These are phyloP conservation scores for Geotrupes spiniger DNA, from an alignment of 2,888 invertebrate species.

Conservation along the genomic window DNA sequence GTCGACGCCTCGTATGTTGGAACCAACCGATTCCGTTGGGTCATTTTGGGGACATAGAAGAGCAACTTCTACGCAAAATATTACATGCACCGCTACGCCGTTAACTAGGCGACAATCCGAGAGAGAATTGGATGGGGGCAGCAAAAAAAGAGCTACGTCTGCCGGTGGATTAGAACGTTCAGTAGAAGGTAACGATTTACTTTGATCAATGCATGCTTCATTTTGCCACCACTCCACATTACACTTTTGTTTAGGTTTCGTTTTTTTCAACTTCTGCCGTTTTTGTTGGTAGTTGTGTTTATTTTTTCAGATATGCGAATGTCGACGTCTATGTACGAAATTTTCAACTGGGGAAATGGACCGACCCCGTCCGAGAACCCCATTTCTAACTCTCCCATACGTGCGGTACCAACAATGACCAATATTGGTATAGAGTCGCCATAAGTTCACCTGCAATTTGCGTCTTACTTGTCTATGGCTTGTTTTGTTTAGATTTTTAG, in stretches of 20 bases:
- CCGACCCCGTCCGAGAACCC: conserved; percentile 15
- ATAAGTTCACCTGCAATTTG: conserved; percentile 12
- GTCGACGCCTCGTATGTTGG: conserved; percentile 83
- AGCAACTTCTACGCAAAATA: conserved; percentile 87
- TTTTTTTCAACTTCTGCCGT: conserved; percentile 13
- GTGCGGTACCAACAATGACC: conserved; percentile 16
- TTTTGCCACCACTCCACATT: conserved; percentile 10
- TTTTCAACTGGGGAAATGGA: conserved; percentile 61
- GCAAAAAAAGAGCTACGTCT: conserved; percentile 75
- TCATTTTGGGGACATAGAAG: conserved; percentile 85
- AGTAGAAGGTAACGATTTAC: conserved; percentile 56
- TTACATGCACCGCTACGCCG: conserved; percentile 69
- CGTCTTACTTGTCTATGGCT: conserved; percentile 5
- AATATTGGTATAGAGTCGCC: conserved; percentile 22
- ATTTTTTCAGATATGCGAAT: conserved; percentile 61
- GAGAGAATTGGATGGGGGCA: conserved; percentile 70
- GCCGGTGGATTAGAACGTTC: conserved; percentile 68
- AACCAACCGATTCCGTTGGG: conserved; percentile 75
- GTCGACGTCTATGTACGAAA: conserved; percentile 72
- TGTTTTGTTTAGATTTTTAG: not conserved
- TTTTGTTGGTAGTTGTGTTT: conserved; percentile 29
- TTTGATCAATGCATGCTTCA: conserved; percentile 2
- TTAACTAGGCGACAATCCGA: conserved; percentile 83
- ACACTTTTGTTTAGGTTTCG: conserved; percentile 10
- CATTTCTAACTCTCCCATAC: conserved; percentile 17